Evolutionary conservation across 1,140 invertebrate species (phyloP).

Genomic region (Metopolophium dirhodum): DNA sequence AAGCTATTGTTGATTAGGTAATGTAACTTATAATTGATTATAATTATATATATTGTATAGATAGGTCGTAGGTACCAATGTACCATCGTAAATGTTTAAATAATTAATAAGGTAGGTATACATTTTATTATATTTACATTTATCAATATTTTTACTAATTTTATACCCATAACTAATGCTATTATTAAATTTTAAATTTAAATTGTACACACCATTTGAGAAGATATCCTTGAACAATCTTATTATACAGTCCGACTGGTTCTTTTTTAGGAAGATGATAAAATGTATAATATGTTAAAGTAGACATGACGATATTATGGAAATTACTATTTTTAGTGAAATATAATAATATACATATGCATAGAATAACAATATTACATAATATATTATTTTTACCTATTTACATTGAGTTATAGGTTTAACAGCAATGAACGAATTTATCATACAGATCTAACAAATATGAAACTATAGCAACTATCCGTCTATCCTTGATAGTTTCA

Average conservation of each 20-base stretch:
- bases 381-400: too few species aligned
- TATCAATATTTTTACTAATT: neutral
- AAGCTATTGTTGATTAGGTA: too few species aligned
- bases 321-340: neutral
- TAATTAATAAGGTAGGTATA: neutral
- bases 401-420: neutral
- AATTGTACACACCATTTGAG: slow-evolving; percentile 30
- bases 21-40: too few species aligned
- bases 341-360: neutral
- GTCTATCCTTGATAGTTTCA: too few species aligned
- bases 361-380: neutral
- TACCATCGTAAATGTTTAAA: neutral
- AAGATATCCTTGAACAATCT: slow-evolving; percentile 34
- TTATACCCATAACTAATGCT: neutral
- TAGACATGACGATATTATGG: neutral
- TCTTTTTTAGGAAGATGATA: slow-evolving; percentile 50
- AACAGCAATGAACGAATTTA: neutral
- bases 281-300: slow-evolving; percentile 45
- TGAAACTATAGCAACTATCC: slow-evolving; percentile 33
- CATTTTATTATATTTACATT: neutral
- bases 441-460: neutral
- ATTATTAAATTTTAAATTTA: neutral
- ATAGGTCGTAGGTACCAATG: neutral
- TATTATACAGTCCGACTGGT: neutral
- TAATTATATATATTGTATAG: too few species aligned